A percentile compares a stretch with the other conserved stretches of the same genome.
phyloP scores from a whole-genome alignment of 2,888 invertebrate species.

The Epistrophella euchroma region DNA sequence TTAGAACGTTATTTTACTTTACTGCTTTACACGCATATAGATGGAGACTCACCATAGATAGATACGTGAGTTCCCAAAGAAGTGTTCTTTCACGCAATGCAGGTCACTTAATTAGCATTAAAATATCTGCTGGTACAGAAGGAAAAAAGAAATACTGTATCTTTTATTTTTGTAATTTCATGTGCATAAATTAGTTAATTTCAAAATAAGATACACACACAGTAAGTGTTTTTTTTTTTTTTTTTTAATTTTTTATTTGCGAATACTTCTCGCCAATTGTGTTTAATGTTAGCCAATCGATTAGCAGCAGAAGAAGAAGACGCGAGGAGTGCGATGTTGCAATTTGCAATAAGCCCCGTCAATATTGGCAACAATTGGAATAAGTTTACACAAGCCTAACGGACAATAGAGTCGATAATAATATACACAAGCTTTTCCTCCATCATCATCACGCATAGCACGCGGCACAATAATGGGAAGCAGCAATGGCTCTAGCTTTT shows the following conservation, averaged over 20 bases:
- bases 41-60: neutral
- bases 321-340: conserved; percentile 18
- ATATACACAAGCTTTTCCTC: conserved; percentile 13
- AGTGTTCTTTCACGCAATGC: conserved; percentile 69
- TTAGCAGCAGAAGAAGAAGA: conserved; percentile 31
- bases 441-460: conserved; percentile 27
- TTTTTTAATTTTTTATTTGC: no score
- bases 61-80: conserved; percentile 22
- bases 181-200: conserved; percentile 69
- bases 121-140: conserved; percentile 37
- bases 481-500: neutral
- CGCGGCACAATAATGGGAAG: conserved; percentile 65
- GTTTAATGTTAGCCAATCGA: conserved; percentile 65
- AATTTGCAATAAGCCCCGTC: conserved; percentile 59
- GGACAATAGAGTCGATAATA: conserved; percentile 54
- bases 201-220: conserved; percentile 58
- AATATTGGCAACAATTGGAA: conserved; percentile 72
- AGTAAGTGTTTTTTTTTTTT: neutral
- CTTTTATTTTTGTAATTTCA: conserved; percentile 44
- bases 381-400: conserved; percentile 63
- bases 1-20: conserved; percentile 56
- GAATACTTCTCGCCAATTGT: conserved; percentile 49
- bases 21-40: neutral
- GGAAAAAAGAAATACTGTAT: neutral
- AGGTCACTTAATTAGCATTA: conserved; percentile 73